Conservation (phyloP, 2,797 vertebrate species). For the Pelodytes ibericus region DNA sequence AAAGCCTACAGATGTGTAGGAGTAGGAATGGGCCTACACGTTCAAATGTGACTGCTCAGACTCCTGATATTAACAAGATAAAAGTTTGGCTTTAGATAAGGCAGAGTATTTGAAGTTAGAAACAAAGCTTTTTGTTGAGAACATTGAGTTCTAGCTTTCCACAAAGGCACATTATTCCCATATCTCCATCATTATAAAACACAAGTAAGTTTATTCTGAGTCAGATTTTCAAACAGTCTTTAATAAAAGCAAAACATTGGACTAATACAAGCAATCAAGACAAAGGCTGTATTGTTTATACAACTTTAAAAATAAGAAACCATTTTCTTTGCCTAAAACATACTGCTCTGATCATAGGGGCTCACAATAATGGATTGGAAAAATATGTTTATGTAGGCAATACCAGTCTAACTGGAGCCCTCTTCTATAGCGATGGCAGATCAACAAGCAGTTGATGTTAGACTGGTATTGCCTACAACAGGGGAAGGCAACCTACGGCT, state of each 20-base stretch:
- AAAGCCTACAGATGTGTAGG: conserved; percentile 58
- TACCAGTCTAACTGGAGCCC: too few species aligned
- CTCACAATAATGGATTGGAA: too few species aligned
- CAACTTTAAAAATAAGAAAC: conserved; percentile 12
- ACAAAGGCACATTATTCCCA: conserved; percentile 53
- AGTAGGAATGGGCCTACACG: conserved; percentile 63
- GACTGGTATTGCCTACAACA: too few species aligned
- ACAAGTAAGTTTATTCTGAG: neutral
- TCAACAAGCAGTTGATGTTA: too few species aligned
- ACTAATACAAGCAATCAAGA: conserved; percentile 23
- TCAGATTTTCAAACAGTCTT: conserved; percentile 12
- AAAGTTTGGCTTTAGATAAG: conserved; percentile 57
- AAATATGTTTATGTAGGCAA: too few species aligned
- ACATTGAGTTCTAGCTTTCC: conserved; percentile 33
- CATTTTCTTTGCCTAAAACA: conserved; percentile 8
- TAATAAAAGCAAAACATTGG: conserved; percentile 42
- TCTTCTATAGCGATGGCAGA: too few species aligned
- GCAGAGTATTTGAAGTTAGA: conserved; percentile 56
- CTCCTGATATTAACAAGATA: conserved; percentile 55
- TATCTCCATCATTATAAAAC: too few species aligned
- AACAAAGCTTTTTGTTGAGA: conserved; percentile 58
- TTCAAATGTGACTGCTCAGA: conserved; percentile 62
- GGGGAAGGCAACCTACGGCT: too few species aligned
- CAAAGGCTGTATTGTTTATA: conserved; percentile 58
- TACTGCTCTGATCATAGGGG: too few species aligned